Conservation (phyloP, 2,113 vertebrate species). For the Lucifuga dentata region DNA sequence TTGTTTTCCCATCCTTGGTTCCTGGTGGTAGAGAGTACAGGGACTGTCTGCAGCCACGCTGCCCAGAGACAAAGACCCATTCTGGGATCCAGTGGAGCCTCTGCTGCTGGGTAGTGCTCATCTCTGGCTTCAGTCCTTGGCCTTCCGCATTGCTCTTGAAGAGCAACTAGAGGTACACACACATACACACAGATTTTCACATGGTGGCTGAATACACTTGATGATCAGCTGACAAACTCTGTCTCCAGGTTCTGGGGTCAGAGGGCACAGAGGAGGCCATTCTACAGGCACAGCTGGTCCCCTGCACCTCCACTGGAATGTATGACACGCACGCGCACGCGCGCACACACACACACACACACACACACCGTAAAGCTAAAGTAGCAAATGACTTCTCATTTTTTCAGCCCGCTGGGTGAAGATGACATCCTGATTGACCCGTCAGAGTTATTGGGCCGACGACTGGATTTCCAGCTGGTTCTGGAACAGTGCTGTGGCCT, state of each 20-base stretch:
- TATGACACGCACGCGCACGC: slow-evolving; percentile 63
- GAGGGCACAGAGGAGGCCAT: slow-evolving; percentile 88
- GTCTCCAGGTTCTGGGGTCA: slow-evolving; percentile 82
- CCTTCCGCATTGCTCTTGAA: slow-evolving; percentile 85
- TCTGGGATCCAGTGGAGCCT: slow-evolving; percentile 90
- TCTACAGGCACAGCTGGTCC: slow-evolving; percentile 81
- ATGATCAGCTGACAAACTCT: slow-evolving; percentile 1
- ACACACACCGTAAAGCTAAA: not conserved
- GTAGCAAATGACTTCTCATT: not conserved
- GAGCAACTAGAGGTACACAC: slow-evolving; percentile 84
- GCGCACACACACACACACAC: slow-evolving; percentile 2
- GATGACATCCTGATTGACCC: slow-evolving; percentile 89
- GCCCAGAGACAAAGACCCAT: slow-evolving; percentile 84
- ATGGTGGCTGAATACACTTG: not conserved
- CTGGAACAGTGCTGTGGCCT: slow-evolving; percentile 86
- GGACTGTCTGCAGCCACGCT: slow-evolving; percentile 26
- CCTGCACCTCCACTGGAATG: slow-evolving; percentile 85
- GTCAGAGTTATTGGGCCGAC: slow-evolving; percentile 85
- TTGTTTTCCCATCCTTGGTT: not conserved
- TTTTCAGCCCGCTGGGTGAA: slow-evolving; percentile 81
- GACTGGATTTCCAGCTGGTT: slow-evolving; percentile 87
- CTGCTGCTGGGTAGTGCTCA: slow-evolving; percentile 88
- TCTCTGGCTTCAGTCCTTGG: slow-evolving; percentile 90
- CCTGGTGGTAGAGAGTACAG: slow-evolving; percentile 45
- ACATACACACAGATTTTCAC: not conserved